Conservation (phyloP, 2,797 vertebrate species). For the Amblyopsis hoosieri region DNA sequence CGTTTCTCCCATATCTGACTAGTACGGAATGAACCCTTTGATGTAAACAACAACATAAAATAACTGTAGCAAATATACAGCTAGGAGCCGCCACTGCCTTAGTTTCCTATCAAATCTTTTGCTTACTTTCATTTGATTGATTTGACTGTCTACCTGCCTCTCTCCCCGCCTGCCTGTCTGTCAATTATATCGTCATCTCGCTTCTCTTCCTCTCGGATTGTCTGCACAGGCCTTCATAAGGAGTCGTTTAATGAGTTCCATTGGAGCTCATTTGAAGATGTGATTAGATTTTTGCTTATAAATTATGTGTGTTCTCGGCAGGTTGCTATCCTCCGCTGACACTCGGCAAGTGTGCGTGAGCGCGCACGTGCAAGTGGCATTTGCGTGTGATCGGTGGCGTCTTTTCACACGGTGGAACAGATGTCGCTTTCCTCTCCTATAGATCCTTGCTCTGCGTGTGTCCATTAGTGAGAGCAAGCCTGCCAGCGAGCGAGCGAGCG, state of each 20-base stretch:
- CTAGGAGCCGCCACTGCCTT: no score
- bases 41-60: no score
- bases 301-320: constrained; percentile 73
- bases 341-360: background rate
- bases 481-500: no score
- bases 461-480: background rate
- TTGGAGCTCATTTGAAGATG: constrained; percentile 70
- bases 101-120: no score
- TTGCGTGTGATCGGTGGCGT: constrained; percentile 1
- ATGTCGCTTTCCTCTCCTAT: constrained; percentile 1
- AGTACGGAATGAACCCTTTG: constrained; percentile 1
- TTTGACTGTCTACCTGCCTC: constrained; percentile 1
- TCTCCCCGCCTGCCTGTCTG: background rate
- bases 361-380: constrained; percentile 1
- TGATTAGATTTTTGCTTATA: constrained; percentile 75
- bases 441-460: background rate
- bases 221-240: constrained; percentile 67
- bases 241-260: constrained; percentile 74
- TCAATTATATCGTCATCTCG: constrained; percentile 4
- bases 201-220: constrained; percentile 45
- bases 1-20: constrained; percentile 15
- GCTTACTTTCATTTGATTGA: constrained; percentile 1
- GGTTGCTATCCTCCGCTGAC: constrained; percentile 53
- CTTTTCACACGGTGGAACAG: background rate
- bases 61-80: no score